phyloP scores from a whole-genome alignment of 2,113 vertebrate genomes.

The Halichoerus grypus region DNA sequence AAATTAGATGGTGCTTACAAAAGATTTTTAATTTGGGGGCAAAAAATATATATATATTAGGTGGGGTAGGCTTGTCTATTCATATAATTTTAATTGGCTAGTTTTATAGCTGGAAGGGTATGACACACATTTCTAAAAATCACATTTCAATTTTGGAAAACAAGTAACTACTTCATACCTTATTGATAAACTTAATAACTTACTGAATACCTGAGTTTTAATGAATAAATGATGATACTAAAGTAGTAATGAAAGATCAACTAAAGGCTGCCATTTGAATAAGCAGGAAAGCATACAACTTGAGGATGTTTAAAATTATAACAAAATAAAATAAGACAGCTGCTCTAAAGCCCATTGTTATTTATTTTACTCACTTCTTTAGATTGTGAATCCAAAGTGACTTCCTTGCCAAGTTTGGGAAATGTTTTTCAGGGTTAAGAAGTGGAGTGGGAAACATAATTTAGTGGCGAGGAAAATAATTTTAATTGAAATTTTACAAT shows the following conservation, averaged over 20 bases:
- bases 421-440: conserved; percentile 30
- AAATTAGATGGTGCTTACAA: not conserved
- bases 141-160: conserved; percentile 6
- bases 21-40: not conserved
- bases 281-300: not conserved
- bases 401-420: not conserved
- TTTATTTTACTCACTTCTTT: conserved; percentile 3
- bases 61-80: not conserved
- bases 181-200: not conserved
- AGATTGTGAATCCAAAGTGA: not conserved
- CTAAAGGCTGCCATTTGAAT: not conserved
- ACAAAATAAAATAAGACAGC: not conserved
- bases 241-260: not conserved
- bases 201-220: not conserved
- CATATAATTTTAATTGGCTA: not conserved
- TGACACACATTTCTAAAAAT: conserved; percentile 14
- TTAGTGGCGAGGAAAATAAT: conserved; percentile 37
- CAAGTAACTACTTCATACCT: conserved; percentile 21
- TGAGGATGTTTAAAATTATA: not conserved
- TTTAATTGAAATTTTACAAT: conserved; percentile 34
- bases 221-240: not conserved
- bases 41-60: not conserved
- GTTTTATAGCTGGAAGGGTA: not conserved
- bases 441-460: not conserved
- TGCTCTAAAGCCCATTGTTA: not conserved